These are phyloP conservation scores for Nymphalis io DNA, from an alignment of 1,140 invertebrate species.

Conservation along the genomic window DNA sequence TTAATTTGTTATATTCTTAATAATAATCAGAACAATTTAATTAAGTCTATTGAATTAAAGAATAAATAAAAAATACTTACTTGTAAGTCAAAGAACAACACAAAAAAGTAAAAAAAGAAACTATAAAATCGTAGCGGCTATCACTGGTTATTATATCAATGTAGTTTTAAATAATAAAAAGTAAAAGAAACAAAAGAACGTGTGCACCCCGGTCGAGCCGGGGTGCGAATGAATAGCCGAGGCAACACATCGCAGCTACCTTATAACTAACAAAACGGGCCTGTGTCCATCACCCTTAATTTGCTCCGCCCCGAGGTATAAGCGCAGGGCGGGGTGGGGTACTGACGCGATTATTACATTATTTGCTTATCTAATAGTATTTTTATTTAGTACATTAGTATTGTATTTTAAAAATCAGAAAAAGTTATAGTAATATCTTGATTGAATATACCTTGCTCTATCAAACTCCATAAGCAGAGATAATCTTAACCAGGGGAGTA, in stretches of 20 bases:
- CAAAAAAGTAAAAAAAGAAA: slow-evolving; percentile 3
- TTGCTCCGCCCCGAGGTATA: slow-evolving; percentile 37
- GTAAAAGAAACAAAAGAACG: slow-evolving; percentile 43
- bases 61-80: slow-evolving; percentile 42
- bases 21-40: slow-evolving; percentile 2
- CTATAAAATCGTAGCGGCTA: neutral
- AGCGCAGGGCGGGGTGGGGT: slow-evolving; percentile 35
- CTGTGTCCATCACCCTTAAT: slow-evolving; percentile 52
- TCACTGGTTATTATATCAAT: neutral
- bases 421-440: no score
- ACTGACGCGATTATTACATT: slow-evolving; percentile 20
- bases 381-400: neutral
- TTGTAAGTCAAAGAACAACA: slow-evolving; percentile 40
- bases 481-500: no score
- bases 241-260: slow-evolving; percentile 46
- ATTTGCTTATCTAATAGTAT: neutral
- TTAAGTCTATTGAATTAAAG: neutral
- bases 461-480: no score
- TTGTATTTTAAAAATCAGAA: neutral
- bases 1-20: neutral
- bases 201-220: slow-evolving; percentile 49
- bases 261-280: slow-evolving; percentile 51
- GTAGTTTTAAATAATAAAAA: neutral
- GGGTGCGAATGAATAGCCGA: slow-evolving; percentile 58
- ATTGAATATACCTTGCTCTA: no score